Conservation (phyloP, 2,888 invertebrate species). For the Anoplius nigerrimus region DNA sequence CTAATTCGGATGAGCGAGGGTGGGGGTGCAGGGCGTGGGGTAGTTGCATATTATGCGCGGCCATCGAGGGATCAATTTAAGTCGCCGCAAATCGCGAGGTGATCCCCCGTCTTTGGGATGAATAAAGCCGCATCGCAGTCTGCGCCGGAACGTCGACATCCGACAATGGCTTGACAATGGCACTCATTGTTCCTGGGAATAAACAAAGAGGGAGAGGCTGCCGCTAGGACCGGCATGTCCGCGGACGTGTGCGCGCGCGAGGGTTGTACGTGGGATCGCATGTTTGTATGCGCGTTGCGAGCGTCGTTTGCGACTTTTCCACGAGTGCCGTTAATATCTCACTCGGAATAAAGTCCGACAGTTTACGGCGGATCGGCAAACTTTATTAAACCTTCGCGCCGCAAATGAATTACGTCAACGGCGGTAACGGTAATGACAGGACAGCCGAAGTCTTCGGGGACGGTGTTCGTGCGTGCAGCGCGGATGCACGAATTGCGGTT, state of each 20-base stretch:
- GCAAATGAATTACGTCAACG: too few relatives aligned
- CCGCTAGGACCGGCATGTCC: background rate
- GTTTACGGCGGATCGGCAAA: too few relatives aligned
- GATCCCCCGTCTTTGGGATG: conserved; percentile 8
- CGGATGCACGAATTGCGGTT: too few relatives aligned
- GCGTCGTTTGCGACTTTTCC: too few relatives aligned
- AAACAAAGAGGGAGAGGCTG: conserved; percentile 17
- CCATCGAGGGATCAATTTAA: conserved; percentile 1
- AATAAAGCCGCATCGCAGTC: conserved; percentile 21
- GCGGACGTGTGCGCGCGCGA: background rate
- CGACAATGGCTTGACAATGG: conserved; percentile 25
- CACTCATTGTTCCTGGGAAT: conserved; percentile 26
- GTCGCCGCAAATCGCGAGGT: conserved; percentile 9
- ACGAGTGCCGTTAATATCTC: too few relatives aligned
- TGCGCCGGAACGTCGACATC: conserved; percentile 7
- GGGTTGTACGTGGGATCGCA: too few relatives aligned
- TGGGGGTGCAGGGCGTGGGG: background rate
- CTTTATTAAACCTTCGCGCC: too few relatives aligned
- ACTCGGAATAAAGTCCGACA: too few relatives aligned
- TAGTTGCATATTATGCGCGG: conserved; percentile 2
- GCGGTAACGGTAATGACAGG: too few relatives aligned
- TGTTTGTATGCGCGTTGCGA: too few relatives aligned
- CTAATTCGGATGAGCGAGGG: background rate
- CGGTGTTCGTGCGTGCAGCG: too few relatives aligned
- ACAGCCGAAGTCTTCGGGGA: too few relatives aligned